These are phyloP conservation scores for Melipona bicolor DNA, from an alignment of 2,888 invertebrate genomes.

Conservation along the genomic window DNA sequence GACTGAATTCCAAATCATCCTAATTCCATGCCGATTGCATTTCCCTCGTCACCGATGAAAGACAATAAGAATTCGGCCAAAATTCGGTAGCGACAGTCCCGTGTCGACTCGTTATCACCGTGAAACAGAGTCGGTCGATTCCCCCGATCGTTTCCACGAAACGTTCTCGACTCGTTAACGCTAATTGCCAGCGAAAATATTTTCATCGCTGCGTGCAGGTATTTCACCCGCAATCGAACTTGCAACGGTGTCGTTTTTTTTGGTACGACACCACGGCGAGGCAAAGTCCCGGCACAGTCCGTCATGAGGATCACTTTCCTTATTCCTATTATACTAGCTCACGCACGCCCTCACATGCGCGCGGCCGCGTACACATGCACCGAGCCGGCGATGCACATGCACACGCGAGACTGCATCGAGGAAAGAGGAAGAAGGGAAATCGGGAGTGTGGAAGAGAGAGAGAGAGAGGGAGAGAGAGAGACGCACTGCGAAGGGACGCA, in stretches of 20 bases:
- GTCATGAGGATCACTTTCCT: slow-evolving; percentile 78
- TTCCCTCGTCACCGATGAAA: background rate
- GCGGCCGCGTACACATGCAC: slow-evolving; percentile 38
- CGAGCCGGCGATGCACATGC: slow-evolving; percentile 55
- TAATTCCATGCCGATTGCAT: background rate
- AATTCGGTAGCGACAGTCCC: slow-evolving; percentile 6
- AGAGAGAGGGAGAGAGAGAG: background rate
- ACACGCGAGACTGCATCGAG: slow-evolving; percentile 27
- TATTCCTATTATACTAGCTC: slow-evolving; percentile 77
- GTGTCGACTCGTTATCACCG: background rate
- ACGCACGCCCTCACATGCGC: slow-evolving; percentile 55
- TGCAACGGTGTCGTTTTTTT: background rate
- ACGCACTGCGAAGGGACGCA: slow-evolving; percentile 40
- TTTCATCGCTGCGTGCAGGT: slow-evolving; percentile 18
- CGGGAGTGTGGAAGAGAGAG: background rate
- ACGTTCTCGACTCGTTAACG: background rate
- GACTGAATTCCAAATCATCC: background rate
- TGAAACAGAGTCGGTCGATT: background rate
- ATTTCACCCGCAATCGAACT: slow-evolving; percentile 9
- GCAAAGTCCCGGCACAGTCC: slow-evolving; percentile 1
- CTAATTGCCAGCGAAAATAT: slow-evolving; percentile 25
- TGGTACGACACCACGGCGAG: background rate
- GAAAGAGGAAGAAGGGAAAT: slow-evolving; percentile 31
- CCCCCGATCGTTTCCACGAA: background rate
- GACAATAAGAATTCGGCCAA: background rate